Evolutionary conservation across 1,140 invertebrate genomes (phyloP).

Genomic region (roundworm (Caenorhabditis elegans)): DNA sequence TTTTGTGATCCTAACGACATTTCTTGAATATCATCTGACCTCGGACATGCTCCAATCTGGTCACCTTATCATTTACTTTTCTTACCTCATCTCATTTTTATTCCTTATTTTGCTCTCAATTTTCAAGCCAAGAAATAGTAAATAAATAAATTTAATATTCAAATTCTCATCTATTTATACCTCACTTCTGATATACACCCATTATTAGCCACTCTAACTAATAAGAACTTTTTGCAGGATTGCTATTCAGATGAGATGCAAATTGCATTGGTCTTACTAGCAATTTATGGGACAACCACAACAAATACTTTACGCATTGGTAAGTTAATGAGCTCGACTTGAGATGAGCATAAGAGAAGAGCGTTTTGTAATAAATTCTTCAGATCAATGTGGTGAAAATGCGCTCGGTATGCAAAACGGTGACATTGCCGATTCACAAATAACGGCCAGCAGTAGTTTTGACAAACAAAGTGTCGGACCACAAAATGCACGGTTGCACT

Average conservation of each 20-base stretch:
- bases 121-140: no score
- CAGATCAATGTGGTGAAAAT: constrained; percentile 32
- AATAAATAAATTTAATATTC: no score
- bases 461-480: constrained; percentile 67
- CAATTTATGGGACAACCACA: constrained; percentile 21
- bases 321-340: background rate
- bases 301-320: constrained; percentile 16
- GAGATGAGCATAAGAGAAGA: background rate
- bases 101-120: no score
- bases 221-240: background rate
- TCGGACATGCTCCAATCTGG: no score
- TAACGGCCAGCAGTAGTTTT: constrained; percentile 66
- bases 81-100: no score
- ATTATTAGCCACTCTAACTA: background rate
- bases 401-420: constrained; percentile 71
- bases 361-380: no score
- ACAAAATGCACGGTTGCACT: constrained; percentile 72
- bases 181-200: background rate
- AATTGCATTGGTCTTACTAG: constrained; percentile 17
- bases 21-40: no score
- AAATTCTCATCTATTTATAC: no score
- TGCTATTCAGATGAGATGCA: constrained; percentile 31
- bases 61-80: no score
- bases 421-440: constrained; percentile 64
- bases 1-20: no score